A percentile compares a stretch with the other conserved stretches of the same genome.
phyloP scores from a whole-genome alignment of 2,113 vertebrate species.

The Saguinus imperator region DNA sequence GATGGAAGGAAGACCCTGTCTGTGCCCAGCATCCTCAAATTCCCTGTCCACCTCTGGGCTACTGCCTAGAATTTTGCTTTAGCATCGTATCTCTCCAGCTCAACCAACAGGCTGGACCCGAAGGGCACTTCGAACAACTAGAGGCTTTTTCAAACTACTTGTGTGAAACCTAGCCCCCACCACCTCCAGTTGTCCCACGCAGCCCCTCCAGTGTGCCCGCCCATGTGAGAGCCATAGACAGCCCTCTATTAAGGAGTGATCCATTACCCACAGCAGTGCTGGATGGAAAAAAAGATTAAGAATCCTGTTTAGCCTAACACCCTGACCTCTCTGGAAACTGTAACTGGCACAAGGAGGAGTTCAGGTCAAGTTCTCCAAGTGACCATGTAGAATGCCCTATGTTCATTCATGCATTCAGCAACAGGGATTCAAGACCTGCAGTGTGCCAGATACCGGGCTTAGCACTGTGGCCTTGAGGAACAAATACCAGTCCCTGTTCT shows the following conservation, averaged over 20 bases:
- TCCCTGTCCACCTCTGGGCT: too few relatives aligned
- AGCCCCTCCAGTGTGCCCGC: neutral
- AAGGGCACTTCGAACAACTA: neutral
- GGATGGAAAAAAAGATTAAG: neutral
- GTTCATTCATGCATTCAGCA: neutral
- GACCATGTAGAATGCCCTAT: neutral
- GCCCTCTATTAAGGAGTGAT: neutral
- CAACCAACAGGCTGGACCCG: neutral
- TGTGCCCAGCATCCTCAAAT: neutral
- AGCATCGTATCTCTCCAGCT: neutral
- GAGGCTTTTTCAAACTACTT: neutral
- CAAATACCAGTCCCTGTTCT: neutral
- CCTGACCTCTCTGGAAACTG: neutral
- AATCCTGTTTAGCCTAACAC: neutral
- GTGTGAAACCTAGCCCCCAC: neutral
- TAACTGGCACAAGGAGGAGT: neutral
- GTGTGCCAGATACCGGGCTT: too few relatives aligned
- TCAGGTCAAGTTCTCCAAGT: neutral
- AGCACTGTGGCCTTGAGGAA: neutral
- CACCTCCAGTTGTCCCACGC: neutral
- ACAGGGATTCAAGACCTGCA: neutral
- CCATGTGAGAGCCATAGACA: neutral
- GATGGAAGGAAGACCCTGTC: neutral
- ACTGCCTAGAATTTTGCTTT: neutral
- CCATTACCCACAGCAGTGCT: too few relatives aligned